phyloP scores from a whole-genome alignment of 2,888 invertebrate genomes.

The Acholoe squamosa region DNA sequence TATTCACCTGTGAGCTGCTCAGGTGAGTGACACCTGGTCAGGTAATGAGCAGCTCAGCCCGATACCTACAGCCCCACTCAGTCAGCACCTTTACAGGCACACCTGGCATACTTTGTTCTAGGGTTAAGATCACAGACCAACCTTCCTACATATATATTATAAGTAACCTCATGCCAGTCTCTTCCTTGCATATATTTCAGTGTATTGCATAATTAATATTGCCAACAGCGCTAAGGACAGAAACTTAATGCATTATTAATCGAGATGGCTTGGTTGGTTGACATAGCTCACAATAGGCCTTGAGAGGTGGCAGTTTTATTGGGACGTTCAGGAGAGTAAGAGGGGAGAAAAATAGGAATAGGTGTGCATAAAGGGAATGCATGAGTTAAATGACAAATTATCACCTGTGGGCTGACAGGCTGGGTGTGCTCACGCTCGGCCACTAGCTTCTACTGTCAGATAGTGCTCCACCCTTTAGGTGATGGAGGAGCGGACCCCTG shows the following conservation, averaged over 20 bases:
- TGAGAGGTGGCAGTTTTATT: background rate
- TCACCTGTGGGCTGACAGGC: conserved; percentile 4
- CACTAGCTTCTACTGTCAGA: background rate
- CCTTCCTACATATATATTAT: no score
- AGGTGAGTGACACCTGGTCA: conserved; percentile 8
- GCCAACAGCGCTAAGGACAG: background rate
- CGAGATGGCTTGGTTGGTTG: background rate
- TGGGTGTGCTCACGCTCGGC: background rate
- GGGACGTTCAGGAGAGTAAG: background rate
- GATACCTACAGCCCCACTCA: background rate
- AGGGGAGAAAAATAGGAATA: background rate
- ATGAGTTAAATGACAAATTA: background rate
- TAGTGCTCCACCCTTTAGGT: background rate
- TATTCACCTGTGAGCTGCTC: conserved; percentile 18
- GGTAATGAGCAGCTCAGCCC: conserved; percentile 23
- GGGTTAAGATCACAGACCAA: conserved; percentile 19
- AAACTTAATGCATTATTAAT: background rate
- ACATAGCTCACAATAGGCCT: background rate
- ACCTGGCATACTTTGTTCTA: conserved; percentile 12
- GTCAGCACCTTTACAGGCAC: background rate
- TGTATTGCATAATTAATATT: no score
- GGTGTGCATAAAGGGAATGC: background rate
- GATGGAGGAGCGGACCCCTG: conserved; percentile 21
- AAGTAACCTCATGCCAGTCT: background rate
- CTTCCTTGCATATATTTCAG: background rate